A percentile compares a stretch with the other conserved stretches of the same genome.
Conservation (phyloP, 2,113 vertebrate genomes). For the Lathamus discolor region DNA sequence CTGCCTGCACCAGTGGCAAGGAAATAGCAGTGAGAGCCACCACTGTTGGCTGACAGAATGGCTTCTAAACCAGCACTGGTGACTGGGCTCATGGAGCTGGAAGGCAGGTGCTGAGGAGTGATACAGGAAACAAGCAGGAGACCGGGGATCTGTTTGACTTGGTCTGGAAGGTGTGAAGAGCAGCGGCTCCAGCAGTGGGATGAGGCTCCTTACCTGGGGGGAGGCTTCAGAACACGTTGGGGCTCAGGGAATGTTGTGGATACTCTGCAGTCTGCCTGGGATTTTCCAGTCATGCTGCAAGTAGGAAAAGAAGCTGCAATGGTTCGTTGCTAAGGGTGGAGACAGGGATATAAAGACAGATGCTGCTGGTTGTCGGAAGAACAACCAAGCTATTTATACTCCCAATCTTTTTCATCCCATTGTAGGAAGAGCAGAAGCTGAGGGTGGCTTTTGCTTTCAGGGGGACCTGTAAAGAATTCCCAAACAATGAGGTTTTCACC, state of each 20-base stretch:
- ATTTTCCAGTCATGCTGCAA: neutral
- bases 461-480: neutral
- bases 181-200: neutral
- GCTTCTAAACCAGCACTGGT: neutral
- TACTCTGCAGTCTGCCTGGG: neutral
- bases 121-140: neutral
- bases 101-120: neutral
- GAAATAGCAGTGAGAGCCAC: neutral
- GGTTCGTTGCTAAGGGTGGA: constrained; percentile 28
- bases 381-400: neutral
- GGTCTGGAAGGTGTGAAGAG: neutral
- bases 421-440: neutral
- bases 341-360: neutral
- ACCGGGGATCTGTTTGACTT: neutral
- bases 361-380: constrained; percentile 10
- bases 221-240: neutral
- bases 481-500: neutral
- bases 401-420: accelerated
- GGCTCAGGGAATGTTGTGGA: neutral
- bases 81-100: neutral
- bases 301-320: neutral
- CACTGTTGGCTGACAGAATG: neutral
- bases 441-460: neutral
- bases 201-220: neutral
- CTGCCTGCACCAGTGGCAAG: too few relatives aligned